Conservation (phyloP, 2,797 vertebrate species). For the Anas acuta region DNA sequence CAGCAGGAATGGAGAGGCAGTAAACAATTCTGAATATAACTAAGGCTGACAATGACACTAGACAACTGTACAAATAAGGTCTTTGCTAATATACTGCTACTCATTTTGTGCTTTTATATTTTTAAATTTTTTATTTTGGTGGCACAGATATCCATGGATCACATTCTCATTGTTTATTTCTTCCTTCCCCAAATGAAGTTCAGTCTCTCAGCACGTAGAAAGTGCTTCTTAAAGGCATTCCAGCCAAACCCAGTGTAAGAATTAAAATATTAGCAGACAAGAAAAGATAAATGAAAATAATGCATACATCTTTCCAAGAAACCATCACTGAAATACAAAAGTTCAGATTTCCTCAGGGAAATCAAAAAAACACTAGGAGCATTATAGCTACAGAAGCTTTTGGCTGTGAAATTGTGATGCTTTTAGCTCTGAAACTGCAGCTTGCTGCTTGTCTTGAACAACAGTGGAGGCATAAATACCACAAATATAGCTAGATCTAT, state of each 20-base stretch:
- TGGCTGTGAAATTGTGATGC: background rate
- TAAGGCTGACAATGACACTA: background rate
- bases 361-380: background rate
- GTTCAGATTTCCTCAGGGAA: background rate
- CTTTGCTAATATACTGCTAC: background rate
- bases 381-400: background rate
- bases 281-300: background rate
- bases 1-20: background rate
- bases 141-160: background rate
- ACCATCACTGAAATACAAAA: background rate
- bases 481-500: background rate
- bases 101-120: background rate
- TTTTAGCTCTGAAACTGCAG: background rate
- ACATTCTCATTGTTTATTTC: background rate
- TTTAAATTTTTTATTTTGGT: background rate
- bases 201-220: background rate
- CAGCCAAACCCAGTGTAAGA: background rate
- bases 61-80: background rate
- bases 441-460: background rate
- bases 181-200: background rate
- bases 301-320: background rate
- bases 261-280: background rate
- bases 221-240: background rate
- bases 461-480: background rate
- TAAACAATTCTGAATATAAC: slow-evolving; percentile 26